phyloP scores from a whole-genome alignment of 2,113 vertebrate species.

The Bothrops jararaca region DNA sequence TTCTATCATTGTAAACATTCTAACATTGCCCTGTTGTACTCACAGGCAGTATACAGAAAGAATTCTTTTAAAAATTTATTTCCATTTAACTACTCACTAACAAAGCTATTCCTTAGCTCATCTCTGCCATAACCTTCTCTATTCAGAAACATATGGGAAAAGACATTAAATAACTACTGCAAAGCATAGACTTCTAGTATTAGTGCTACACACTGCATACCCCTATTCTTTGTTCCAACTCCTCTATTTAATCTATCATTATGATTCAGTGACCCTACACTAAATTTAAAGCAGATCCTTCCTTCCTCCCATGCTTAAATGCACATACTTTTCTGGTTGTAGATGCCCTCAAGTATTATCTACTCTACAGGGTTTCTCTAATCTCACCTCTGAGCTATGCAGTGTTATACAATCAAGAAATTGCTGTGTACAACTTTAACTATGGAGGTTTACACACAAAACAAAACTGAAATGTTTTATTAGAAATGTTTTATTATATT shows the following conservation, averaged over 20 bases:
- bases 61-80: constrained; percentile 60
- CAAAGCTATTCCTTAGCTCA: constrained; percentile 80
- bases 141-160: constrained; percentile 83
- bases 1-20: constrained; percentile 21
- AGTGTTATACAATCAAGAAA: constrained; percentile 81
- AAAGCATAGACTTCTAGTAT: constrained; percentile 81
- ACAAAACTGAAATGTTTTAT: constrained; percentile 55
- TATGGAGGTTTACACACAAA: constrained; percentile 67
- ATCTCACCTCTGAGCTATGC: constrained; percentile 83
- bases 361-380: constrained; percentile 84
- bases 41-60: constrained; percentile 59
- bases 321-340: constrained; percentile 82
- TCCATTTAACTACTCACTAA: constrained; percentile 73
- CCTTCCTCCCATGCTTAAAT: constrained; percentile 86
- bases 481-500: constrained; percentile 61
- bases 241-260: constrained; percentile 86
- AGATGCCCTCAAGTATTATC: constrained; percentile 84
- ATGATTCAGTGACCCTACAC: constrained; percentile 83
- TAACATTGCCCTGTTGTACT: not conserved
- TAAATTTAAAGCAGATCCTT: constrained; percentile 88
- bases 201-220: constrained; percentile 80
- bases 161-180: constrained; percentile 80
- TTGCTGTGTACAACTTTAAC: constrained; percentile 80
- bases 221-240: constrained; percentile 81
- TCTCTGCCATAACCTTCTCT: constrained; percentile 80